A percentile compares a stretch with the other conserved stretches of the same genome.
phyloP scores from a whole-genome alignment of 2,888 invertebrate genomes.

The Stenolophus ochropezus region DNA sequence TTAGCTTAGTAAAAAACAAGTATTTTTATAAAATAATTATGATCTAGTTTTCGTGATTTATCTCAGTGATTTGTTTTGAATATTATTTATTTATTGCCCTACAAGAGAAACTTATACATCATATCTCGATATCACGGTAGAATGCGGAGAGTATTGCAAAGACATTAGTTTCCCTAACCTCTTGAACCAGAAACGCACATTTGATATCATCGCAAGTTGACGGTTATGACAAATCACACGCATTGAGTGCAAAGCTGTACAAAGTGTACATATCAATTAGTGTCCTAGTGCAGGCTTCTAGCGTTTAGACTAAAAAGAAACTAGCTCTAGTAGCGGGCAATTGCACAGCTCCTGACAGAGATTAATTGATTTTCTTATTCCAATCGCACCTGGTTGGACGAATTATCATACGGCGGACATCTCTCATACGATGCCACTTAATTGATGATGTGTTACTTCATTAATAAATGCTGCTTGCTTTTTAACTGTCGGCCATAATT shows the following conservation, averaged over 20 bases:
- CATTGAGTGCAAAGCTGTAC: conserved; percentile 10
- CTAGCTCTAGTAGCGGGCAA: background rate
- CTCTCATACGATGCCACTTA: background rate
- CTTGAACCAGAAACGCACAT: background rate
- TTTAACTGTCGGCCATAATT: background rate
- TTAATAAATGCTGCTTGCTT: background rate
- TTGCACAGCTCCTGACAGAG: conserved; percentile 32
- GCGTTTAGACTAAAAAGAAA: conserved; percentile 21
- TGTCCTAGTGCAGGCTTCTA: background rate
- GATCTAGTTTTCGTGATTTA: background rate
- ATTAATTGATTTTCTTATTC: conserved; percentile 42
- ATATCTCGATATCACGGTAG: background rate
- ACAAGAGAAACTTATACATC: background rate
- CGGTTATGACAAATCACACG: conserved; percentile 16
- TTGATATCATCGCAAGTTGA: background rate
- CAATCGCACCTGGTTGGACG: background rate
- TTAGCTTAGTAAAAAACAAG: too few species aligned
- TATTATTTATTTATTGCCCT: background rate
- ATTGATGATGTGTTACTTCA: conserved; percentile 15
- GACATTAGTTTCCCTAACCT: background rate
- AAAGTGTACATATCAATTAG: conserved; percentile 39
- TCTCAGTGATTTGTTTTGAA: background rate
- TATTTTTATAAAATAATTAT: too few species aligned
- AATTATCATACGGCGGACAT: background rate
- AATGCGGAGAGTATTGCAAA: background rate